Base-by-base conservation (phyloP, 2,888 invertebrate genomes). In the Xylota segnis region DNA sequence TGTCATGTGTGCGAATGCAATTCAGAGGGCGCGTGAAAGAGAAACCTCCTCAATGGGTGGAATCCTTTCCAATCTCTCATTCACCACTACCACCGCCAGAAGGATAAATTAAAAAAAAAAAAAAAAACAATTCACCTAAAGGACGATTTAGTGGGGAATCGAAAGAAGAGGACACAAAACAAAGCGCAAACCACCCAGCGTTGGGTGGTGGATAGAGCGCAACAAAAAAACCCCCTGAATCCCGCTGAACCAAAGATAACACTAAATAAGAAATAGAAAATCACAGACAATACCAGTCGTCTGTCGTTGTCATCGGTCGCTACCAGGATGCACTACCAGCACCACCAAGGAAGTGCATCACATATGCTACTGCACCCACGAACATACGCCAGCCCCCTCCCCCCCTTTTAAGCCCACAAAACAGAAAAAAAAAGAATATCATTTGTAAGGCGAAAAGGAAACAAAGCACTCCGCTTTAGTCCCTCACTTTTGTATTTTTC, bases 401-500 rank as follows among this genome's bases (percentile, higher is more conserved):
- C 9, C 45, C 27, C 56, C 65, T 40, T 54, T 6, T 23, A 23
- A 23, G 23, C 23, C 23, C 23, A 23, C 23, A 23, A 3, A 23
- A 23, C 23, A 5, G 50, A 27, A 40, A 40, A 29, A n/a, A 63
- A 40, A 32, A 10, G 54, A 68, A 68, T 54, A 81, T 68, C 61
- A 86, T 86, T 86, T 82, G 82, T 81, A 86, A 72, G 72, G 81
- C 76, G 70, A 71, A 81, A 75, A 71, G 37, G 56, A 86, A 76
- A 82, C 86, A 86, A 86, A 86, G 76, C 76, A 76, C 76, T 82
- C 16, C 82, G 76, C 72, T 82, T 82, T 77, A 86, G 76, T 86
- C 86, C 52, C 86, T 68, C 86, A 86, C 86, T 86, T 86, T 86
- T 86, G 82, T 86, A 81, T 86, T 86, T 86, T 86, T 86, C 86